Evolutionary conservation across 1,140 invertebrate genomes (phyloP).

Genomic region (Euwallacea fornicatus): DNA sequence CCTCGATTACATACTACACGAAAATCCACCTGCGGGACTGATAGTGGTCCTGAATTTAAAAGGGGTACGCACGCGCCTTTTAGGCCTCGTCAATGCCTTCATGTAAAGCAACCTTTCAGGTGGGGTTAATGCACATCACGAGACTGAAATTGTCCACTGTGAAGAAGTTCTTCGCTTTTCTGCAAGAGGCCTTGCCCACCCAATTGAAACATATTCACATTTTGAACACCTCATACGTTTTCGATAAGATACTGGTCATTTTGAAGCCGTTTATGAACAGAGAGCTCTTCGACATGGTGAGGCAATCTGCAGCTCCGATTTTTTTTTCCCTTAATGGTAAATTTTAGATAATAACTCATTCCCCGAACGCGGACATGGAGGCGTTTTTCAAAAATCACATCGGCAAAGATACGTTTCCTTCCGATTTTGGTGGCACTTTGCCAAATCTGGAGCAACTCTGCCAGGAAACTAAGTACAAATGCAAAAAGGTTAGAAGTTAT

Average conservation of each 20-base stretch:
- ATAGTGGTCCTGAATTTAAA: conserved; percentile 67
- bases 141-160: conserved; percentile 56
- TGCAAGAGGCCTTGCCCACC: conserved; percentile 63
- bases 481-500: conserved; percentile 53
- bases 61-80: conserved; percentile 48
- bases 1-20: conserved; percentile 53
- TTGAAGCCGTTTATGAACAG: conserved; percentile 67
- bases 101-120: conserved; percentile 22
- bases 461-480: conserved; percentile 48
- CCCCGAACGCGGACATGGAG: conserved; percentile 50
- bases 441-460: conserved; percentile 51
- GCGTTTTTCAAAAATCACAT: conserved; percentile 53
- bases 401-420: conserved; percentile 54
- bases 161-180: conserved; percentile 55
- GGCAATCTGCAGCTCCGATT: conserved; percentile 18
- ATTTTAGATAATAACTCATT: conserved; percentile 54
- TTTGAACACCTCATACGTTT: conserved; percentile 64
- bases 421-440: conserved; percentile 56
- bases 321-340: conserved; percentile 30
- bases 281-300: conserved; percentile 65
- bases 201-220: conserved; percentile 66
- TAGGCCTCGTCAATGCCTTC: neutral
- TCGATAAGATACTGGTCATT: conserved; percentile 65
- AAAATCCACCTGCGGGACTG: conserved; percentile 52
- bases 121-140: conserved; percentile 60